phyloP scores from a whole-genome alignment of 2,113 vertebrate species.

The Mesembrinibis cayennensis region DNA sequence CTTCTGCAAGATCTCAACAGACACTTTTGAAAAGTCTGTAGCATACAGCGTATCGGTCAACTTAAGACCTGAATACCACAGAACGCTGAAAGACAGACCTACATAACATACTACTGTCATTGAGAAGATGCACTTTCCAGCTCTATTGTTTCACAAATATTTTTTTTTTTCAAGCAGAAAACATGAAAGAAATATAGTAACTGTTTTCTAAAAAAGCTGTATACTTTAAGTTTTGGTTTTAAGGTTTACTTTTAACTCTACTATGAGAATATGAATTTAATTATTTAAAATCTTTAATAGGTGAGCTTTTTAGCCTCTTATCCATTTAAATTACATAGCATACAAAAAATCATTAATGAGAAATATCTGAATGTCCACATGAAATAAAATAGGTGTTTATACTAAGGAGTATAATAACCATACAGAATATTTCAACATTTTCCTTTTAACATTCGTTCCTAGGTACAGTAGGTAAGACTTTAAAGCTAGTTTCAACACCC shows the following conservation, averaged over 20 bases:
- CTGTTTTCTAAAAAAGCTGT: background rate
- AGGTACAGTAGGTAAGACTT: background rate
- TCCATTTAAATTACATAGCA: background rate
- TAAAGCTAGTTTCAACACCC: background rate
- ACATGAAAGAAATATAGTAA: background rate
- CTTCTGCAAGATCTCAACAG: background rate
- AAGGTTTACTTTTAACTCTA: background rate
- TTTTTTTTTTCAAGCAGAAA: background rate
- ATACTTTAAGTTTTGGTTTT: background rate
- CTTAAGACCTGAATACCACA: background rate
- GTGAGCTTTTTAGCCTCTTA: background rate
- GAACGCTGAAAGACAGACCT: background rate
- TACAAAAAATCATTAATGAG: background rate
- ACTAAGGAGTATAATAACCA: background rate
- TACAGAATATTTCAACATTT: background rate
- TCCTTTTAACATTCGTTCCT: background rate
- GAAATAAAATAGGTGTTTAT: background rate
- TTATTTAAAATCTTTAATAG: background rate
- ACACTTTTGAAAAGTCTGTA: background rate
- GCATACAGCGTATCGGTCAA: background rate
- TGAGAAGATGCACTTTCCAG: background rate
- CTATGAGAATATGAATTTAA: background rate
- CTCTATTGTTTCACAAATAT: background rate
- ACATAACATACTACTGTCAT: background rate
- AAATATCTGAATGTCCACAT: background rate